These are phyloP conservation scores for Anomalospiza imberbis DNA, from an alignment of 2,797 vertebrate genomes.

Conservation along the genomic window DNA sequence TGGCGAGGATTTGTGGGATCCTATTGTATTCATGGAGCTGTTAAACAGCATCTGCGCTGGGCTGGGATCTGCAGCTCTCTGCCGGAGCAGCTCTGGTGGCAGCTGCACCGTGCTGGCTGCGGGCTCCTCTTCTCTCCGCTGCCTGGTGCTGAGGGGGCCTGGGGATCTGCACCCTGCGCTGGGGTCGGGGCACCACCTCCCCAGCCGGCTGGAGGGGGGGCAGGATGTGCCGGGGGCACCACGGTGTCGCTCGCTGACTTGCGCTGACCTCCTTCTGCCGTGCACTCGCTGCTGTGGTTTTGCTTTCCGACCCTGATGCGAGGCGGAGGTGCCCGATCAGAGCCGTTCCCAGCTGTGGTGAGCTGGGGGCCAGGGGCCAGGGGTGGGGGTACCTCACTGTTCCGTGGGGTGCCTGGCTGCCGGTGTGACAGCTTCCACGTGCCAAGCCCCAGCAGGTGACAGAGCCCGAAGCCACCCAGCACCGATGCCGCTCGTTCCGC, in stretches of 20 bases:
- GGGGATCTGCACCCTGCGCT: fast-evolving
- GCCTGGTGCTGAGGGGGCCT: not conserved
- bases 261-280: conserved; percentile 2
- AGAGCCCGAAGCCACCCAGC: not conserved
- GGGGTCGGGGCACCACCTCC: not conserved
- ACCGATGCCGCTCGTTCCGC: fast-evolving
- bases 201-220: not conserved
- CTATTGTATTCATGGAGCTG: conserved; percentile 13
- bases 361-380: not conserved
- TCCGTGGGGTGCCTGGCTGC: fast-evolving
- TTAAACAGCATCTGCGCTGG: not conserved
- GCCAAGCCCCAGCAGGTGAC: not conserved
- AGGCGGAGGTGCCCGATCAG: not conserved
- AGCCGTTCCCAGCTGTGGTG: not conserved
- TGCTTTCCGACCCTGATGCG: not conserved
- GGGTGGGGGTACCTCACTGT: not conserved
- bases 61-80: not conserved
- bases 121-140: fast-evolving
- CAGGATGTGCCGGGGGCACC: not conserved
- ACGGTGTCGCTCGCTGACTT: fast-evolving
- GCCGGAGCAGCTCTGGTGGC: not conserved
- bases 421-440: fast-evolving
- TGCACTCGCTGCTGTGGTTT: not conserved
- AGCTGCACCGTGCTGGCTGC: not conserved
- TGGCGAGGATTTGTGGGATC: conserved; percentile 17